A percentile compares a stretch with the other conserved stretches of the same genome.
Conservation (phyloP, 2,888 invertebrate genomes). For the Agelastica alni region DNA sequence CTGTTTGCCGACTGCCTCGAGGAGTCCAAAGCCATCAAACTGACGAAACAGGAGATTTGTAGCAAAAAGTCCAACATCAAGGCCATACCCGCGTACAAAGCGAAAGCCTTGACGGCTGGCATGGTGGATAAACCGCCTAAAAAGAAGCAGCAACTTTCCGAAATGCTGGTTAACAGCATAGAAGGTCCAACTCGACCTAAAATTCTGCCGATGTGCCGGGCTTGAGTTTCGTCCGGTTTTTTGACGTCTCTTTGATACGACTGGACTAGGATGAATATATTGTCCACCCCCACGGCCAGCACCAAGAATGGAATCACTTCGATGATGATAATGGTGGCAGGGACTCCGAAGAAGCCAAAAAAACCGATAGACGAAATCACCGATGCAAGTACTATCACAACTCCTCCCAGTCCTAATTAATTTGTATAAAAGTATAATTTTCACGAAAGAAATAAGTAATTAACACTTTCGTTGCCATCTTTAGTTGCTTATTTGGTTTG, state of each 20-base stretch:
- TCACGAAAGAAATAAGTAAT: too few species aligned
- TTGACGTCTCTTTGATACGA: conserved; percentile 83
- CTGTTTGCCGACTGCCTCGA: conserved; percentile 63
- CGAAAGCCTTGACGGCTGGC: conserved; percentile 98
- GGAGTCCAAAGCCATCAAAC: conserved; percentile 84
- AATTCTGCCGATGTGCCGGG: conserved; percentile 87
- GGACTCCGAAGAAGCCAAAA: conserved; percentile 85
- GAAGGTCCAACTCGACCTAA: conserved; percentile 95
- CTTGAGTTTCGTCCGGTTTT: conserved; percentile 74
- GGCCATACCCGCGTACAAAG: conserved; percentile 95
- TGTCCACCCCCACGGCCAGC: conserved; percentile 97
- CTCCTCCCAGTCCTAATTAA: conserved; percentile 76
- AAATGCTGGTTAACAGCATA: conserved; percentile 91
- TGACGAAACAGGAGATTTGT: conserved; percentile 89
- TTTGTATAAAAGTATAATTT: too few species aligned
- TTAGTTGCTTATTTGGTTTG: too few species aligned
- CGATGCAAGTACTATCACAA: conserved; percentile 89
- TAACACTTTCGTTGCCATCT: too few species aligned
- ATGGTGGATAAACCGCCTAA: conserved; percentile 85
- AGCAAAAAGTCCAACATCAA: conserved; percentile 92
- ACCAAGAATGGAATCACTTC: conserved; percentile 99
- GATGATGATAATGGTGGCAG: conserved; percentile 95
- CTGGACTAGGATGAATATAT: conserved; percentile 98
- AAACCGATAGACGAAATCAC: conserved; percentile 92
- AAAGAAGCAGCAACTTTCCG: conserved; percentile 97